These are phyloP conservation scores for Heterodera filipjevi DNA, from an alignment of 2,888 invertebrate genomes.

Conservation along the genomic window DNA sequence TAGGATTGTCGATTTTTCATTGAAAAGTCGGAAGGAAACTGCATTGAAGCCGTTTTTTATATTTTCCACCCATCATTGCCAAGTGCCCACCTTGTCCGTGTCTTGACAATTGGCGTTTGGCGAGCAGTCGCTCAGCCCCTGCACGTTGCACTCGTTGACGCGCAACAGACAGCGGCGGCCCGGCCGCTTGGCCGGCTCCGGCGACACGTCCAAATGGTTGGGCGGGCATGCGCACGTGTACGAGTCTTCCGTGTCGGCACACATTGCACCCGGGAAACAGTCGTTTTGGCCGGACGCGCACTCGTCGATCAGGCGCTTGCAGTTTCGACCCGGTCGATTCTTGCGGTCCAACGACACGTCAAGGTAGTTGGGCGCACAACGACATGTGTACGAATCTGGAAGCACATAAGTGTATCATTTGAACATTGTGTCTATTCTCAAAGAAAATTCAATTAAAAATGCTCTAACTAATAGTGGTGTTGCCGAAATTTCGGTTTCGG, in stretches of 20 bases:
- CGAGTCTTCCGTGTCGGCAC: constrained; percentile 63
- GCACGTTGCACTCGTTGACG: constrained; percentile 59
- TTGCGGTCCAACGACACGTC: constrained; percentile 63
- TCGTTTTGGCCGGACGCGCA: constrained; percentile 70
- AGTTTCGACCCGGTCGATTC: constrained; percentile 63
- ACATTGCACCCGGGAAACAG: constrained; percentile 60
- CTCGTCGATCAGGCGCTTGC: constrained; percentile 79
- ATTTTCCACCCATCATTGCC: too few species aligned
- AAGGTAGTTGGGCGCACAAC: constrained; percentile 61
- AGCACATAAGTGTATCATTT: too few species aligned
- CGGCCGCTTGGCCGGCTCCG: constrained; percentile 56
- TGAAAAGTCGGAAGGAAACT: too few species aligned
- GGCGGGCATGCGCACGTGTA: constrained; percentile 63
- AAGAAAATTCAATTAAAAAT: too few species aligned
- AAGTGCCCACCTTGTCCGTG: constrained; percentile 51
- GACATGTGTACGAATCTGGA: constrained; percentile 57
- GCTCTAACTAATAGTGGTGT: too few species aligned
- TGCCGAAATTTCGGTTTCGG: too few species aligned
- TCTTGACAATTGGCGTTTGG: constrained; percentile 64
- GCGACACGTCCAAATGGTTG: constrained; percentile 59
- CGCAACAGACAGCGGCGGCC: constrained; percentile 56
- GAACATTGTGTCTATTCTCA: too few species aligned
- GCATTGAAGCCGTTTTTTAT: too few species aligned
- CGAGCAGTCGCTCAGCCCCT: constrained; percentile 62
- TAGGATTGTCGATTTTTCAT: too few species aligned